Base-by-base conservation (phyloP, 2,888 invertebrate genomes). In the Stratiomys singularior region DNA sequence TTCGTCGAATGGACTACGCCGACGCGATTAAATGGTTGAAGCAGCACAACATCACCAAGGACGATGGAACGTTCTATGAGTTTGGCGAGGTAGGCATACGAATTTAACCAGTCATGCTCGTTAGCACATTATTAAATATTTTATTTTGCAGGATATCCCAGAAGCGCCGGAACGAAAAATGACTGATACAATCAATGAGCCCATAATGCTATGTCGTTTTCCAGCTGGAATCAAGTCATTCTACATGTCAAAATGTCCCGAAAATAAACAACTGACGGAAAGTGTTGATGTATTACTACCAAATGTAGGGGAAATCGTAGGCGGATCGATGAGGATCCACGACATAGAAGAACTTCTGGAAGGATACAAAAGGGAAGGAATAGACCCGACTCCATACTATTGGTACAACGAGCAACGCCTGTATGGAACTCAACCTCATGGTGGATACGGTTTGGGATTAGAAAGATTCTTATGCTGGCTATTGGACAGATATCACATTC, bases 351-450 rank as follows among this genome's bases (percentile, higher is more conserved):
- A 98, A 84, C 80, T 84, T 9, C 76, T 86, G 60, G 72, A 88
- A 88, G 91, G 90, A 0, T 99, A 97, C 88, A 91, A 92, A 82
- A 90, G 93, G 63, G 97, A 96, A 83, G 94, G 93, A 71, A 97
- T 99, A 82, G 97, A 98, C 88, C 94, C 98, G 0, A 88, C 91
- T 9, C 96, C 97, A 0, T 99, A 99, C 88, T 99, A 97, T 88
- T 99, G 99, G 99, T 99, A 98, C 89, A 96, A 95, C 0, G 98
- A 99, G 87, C 98, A 98, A 92, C 91, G 99, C 81, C 93, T 94
- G 85, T 99, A 97, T 88, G 99, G 99, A 58, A 91, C 94, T 0
- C 94, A 95, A 81, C 98, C 99, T 0, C 99, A 99, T 88, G 99
- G 99, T 79, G 99, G 99, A 63, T 99, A 98, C 88, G 99, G 99